Percentiles rank a stretch among this genome's conserved stretches.
phyloP scores from a whole-genome alignment of 2,113 vertebrate species.

The Bufo gargarizans region DNA sequence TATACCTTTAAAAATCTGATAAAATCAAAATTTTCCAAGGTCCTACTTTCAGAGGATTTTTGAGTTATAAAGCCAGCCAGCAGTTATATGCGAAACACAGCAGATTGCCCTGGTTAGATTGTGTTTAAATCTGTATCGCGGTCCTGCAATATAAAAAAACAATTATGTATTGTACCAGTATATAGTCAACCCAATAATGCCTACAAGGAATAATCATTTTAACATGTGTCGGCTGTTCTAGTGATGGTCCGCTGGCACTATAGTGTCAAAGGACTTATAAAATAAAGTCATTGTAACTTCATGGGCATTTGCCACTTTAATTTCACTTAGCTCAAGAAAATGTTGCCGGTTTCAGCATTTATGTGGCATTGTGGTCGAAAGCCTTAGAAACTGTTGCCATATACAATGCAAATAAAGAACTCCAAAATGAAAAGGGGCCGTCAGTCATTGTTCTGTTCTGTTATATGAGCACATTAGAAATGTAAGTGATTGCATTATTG shows the following conservation, averaged over 20 bases:
- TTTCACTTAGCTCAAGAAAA: neutral
- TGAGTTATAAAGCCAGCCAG: neutral
- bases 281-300: neutral
- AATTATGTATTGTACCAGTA: neutral
- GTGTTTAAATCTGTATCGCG: neutral
- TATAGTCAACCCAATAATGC: neutral
- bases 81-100: neutral
- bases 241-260: neutral
- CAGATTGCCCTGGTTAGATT: neutral
- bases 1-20: neutral
- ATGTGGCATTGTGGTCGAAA: neutral
- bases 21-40: neutral
- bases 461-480: neutral
- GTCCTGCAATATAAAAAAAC: too few relatives aligned
- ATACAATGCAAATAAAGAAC: neutral
- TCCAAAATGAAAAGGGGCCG: neutral
- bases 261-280: neutral
- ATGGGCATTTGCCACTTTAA: neutral
- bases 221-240: neutral
- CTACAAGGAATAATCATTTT: neutral
- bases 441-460: neutral
- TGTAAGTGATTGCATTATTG: neutral
- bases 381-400: constrained; percentile 21
- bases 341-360: neutral
- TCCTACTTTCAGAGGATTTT: neutral